These are phyloP conservation scores for Bhutanitis thaidina DNA, from an alignment of 2,888 invertebrate genomes.

Conservation along the genomic window DNA sequence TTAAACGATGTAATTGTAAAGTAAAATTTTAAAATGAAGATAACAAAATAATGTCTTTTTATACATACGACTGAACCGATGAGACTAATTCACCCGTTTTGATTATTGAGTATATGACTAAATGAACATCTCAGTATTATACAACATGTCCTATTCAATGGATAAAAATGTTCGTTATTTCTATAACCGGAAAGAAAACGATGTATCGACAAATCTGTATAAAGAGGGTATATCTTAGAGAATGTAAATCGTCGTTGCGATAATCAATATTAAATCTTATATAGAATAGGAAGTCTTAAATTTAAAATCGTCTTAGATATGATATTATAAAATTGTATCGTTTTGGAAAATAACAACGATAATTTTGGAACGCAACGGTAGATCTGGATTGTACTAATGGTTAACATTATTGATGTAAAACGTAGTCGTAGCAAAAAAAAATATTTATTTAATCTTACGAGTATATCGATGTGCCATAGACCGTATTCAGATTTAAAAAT, in stretches of 20 bases:
- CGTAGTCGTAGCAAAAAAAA: neutral
- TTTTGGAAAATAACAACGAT: constrained; percentile 1
- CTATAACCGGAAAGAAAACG: no score
- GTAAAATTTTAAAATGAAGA: constrained; percentile 4
- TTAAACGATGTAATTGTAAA: constrained; percentile 14
- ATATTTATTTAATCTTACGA: neutral
- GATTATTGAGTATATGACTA: neutral
- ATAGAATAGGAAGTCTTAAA: neutral
- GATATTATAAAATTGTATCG: neutral
- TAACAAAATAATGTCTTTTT: constrained; percentile 8
- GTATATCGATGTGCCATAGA: constrained; percentile 5
- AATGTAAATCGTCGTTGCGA: neutral
- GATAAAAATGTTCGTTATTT: no score
- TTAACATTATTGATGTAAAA: neutral
- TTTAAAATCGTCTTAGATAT: constrained; percentile 11
- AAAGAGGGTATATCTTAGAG: neutral
- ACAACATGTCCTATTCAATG: neutral
- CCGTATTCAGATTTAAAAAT: constrained; percentile 1
- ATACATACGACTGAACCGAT: constrained; percentile 14
- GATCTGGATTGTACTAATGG: neutral
- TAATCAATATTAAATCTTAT: neutral
- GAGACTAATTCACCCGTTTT: constrained; percentile 7
- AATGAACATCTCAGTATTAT: neutral
- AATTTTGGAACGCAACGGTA: neutral
- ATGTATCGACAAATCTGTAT: neutral